A percentile compares a stretch with the other conserved stretches of the same genome.
Conservation (phyloP, 92 coral and sea anemone genomes). For the Phenganax subtilis region DNA sequence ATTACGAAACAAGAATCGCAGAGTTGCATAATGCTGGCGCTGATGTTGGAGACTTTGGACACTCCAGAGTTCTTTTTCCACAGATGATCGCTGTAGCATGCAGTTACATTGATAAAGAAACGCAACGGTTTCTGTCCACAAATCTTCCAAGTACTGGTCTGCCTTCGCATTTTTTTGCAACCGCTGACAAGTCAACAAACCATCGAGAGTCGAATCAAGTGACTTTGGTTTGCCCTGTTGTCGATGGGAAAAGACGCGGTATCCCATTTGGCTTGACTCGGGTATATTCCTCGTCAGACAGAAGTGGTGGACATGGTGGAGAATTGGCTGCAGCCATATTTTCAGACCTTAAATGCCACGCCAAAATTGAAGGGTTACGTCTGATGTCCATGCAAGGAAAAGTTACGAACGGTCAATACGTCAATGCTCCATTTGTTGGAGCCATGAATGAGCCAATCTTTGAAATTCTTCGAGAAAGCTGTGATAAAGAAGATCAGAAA, state of each 20-base stretch:
- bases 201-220: not conserved
- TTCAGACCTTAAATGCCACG: not conserved
- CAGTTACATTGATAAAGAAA: not conserved
- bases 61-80: slow-evolving; percentile 23
- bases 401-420: slow-evolving; percentile 3
- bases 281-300: not conserved
- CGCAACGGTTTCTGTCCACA: not conserved
- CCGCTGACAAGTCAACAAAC: slow-evolving; percentile 2
- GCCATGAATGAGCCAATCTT: slow-evolving; percentile 11
- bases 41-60: slow-evolving; percentile 30
- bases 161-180: not conserved
- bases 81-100: slow-evolving; percentile 10
- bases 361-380: not conserved
- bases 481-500: not conserved
- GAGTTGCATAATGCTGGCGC: slow-evolving; percentile 8
- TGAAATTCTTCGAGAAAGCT: not conserved
- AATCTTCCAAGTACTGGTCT: slow-evolving; percentile 7
- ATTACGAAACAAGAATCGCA: slow-evolving; percentile 13
- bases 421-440: not conserved
- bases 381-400: slow-evolving; percentile 1
- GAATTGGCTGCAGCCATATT: not conserved
- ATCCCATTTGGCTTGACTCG: not conserved
- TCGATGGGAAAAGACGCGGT: not conserved
- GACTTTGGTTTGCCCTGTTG: not conserved
- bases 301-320: not conserved